Percentiles rank a stretch among this genome's conserved stretches.
Conservation (phyloP, 1,140 invertebrate species). For the Armadillidium nasatum region DNA sequence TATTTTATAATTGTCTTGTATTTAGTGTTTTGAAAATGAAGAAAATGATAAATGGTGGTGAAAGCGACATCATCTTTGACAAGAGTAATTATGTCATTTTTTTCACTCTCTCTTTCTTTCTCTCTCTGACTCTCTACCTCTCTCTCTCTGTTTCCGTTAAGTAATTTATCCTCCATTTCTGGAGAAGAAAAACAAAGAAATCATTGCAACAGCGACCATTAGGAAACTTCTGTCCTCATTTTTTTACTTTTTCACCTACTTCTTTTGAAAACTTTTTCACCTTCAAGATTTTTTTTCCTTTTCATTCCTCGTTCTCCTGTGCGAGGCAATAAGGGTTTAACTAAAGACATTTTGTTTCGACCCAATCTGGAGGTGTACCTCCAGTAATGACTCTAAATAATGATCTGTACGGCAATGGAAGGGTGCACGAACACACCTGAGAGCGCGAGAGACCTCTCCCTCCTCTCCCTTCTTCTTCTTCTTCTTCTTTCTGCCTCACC, state of each 20-base stretch:
- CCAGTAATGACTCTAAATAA: constrained; percentile 5
- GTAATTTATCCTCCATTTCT: too few species aligned
- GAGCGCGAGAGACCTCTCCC: neutral
- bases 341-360: constrained; percentile 8
- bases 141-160: too few species aligned
- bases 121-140: too few species aligned
- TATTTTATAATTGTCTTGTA: too few species aligned
- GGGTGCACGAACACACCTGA: neutral
- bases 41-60: too few species aligned
- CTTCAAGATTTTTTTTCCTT: neutral
- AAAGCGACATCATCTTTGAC: too few species aligned
- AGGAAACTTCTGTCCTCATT: neutral
- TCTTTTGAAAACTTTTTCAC: neutral
- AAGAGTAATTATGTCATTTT: too few species aligned
- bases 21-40: too few species aligned
- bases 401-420: constrained; percentile 5
- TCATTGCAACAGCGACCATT: neutral
- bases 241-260: neutral
- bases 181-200: neutral
- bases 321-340: neutral
- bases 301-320: neutral
- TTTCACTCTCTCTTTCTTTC: too few species aligned
- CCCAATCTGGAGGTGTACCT: neutral
- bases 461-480: too few species aligned
- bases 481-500: neutral